Evolutionary conservation across 2,113 vertebrate genomes (phyloP).

Genomic region (Glaucidium brasilianum): DNA sequence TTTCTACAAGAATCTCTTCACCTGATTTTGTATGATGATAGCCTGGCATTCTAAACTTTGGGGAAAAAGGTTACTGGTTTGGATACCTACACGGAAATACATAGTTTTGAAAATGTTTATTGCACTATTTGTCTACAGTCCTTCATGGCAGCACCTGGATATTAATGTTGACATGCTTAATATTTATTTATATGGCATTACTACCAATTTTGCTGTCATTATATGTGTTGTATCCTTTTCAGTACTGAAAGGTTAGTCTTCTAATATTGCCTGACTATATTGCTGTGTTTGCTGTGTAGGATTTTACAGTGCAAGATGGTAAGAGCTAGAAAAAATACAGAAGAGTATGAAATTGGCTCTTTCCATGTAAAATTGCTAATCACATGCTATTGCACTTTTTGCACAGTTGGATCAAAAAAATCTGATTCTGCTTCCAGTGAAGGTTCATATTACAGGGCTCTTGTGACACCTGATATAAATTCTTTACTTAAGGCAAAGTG

Average conservation of each 20-base stretch:
- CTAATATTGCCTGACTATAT: neutral
- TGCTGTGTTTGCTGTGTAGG: neutral
- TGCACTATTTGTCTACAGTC: neutral
- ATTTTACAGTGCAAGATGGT: neutral
- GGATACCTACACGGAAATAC: neutral
- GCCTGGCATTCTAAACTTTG: neutral
- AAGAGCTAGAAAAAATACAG: neutral
- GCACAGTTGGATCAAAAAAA: neutral
- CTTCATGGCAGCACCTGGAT: neutral
- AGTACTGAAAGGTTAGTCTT: neutral
- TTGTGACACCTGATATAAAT: neutral
- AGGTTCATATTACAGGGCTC: neutral
- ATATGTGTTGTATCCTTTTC: neutral
- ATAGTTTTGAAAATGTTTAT: neutral
- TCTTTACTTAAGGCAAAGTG: neutral
- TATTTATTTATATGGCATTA: neutral
- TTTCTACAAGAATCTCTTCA: neutral
- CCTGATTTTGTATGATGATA: neutral
- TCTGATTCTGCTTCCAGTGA: neutral
- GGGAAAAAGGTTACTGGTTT: neutral
- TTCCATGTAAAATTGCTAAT: neutral
- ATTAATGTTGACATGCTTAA: neutral
- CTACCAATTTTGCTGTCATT: neutral
- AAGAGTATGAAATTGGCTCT: neutral
- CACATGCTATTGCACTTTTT: neutral